These are phyloP conservation scores for Aramus guarauna DNA, from an alignment of 2,113 vertebrate genomes.

Conservation along the genomic window DNA sequence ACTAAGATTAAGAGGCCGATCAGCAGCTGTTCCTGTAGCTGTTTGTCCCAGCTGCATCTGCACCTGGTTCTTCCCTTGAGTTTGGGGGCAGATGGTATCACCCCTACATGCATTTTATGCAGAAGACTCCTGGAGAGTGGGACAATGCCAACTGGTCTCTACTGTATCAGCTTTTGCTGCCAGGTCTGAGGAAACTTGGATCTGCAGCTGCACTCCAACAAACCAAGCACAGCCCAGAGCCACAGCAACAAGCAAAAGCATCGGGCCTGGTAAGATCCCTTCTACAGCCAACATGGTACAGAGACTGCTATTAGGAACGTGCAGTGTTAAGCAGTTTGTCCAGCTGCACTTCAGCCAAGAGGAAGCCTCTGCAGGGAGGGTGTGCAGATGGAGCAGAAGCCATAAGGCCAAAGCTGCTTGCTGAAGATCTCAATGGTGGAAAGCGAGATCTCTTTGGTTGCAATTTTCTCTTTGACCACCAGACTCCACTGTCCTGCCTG, in stretches of 20 bases:
- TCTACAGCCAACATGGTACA: not conserved
- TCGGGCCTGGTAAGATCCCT: not conserved
- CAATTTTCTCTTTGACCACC: not conserved
- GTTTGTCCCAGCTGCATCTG: not conserved
- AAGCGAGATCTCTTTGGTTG: not conserved
- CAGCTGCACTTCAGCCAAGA: not conserved
- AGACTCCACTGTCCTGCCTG: slow-evolving; percentile 43
- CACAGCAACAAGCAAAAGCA: not conserved
- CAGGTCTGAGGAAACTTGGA: not conserved
- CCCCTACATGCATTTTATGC: rapidly evolving
- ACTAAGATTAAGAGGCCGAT: not conserved
- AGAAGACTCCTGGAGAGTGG: not conserved
- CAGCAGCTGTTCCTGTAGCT: not conserved
- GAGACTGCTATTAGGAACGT: rapidly evolving
- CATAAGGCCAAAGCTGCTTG: not conserved
- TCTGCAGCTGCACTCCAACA: not conserved
- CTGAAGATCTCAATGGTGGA: rapidly evolving
- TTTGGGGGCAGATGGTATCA: not conserved
- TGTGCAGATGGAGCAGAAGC: not conserved
- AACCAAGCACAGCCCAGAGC: not conserved
- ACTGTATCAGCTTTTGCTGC: not conserved
- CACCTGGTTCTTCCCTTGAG: not conserved
- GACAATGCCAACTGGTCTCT: not conserved
- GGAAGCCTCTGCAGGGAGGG: not conserved
- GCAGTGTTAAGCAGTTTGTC: not conserved